Conservation (phyloP, 2,113 vertebrate genomes). For the Clarias batrachus region DNA sequence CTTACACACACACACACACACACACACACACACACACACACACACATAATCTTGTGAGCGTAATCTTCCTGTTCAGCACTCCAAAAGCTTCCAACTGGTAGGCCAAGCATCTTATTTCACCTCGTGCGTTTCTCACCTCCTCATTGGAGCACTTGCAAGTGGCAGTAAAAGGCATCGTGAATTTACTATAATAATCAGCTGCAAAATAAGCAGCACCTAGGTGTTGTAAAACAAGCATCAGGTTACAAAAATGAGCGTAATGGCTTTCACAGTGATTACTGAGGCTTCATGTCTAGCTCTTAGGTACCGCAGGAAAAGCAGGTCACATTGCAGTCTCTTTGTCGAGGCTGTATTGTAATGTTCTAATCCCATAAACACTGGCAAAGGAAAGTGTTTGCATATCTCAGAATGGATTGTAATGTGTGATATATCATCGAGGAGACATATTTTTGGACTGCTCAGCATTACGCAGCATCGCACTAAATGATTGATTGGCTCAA, state of each 20-base stretch:
- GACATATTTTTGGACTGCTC: constrained; percentile 43
- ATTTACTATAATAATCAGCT: constrained; percentile 60
- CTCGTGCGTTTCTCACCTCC: constrained; percentile 28
- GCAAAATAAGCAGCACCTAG: constrained; percentile 53
- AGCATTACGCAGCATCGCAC: constrained; percentile 40
- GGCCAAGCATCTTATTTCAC: constrained; percentile 32
- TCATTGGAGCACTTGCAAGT: constrained; percentile 36
- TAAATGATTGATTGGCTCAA: constrained; percentile 21
- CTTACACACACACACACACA: neutral
- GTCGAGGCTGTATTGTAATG: constrained; percentile 24
- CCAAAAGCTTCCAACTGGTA: constrained; percentile 39
- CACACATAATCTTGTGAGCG: neutral
- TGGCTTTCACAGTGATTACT: constrained; percentile 55
- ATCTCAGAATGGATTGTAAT: constrained; percentile 44
- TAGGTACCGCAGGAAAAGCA: constrained; percentile 61
- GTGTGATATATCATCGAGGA: constrained; percentile 48
- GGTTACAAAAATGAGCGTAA: constrained; percentile 61
- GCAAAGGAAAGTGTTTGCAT: constrained; percentile 45
- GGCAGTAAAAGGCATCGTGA: constrained; percentile 37
- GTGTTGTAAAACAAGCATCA: constrained; percentile 50
- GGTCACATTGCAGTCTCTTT: constrained; percentile 64
- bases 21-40: constrained; percentile 27
- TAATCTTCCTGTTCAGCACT: constrained; percentile 50
- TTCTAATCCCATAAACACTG: constrained; percentile 51
- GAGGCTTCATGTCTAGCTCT: constrained; percentile 50